These are phyloP conservation scores for Drosophila stalkeri DNA, from an alignment of 2,888 invertebrate species.

Conservation along the genomic window DNA sequence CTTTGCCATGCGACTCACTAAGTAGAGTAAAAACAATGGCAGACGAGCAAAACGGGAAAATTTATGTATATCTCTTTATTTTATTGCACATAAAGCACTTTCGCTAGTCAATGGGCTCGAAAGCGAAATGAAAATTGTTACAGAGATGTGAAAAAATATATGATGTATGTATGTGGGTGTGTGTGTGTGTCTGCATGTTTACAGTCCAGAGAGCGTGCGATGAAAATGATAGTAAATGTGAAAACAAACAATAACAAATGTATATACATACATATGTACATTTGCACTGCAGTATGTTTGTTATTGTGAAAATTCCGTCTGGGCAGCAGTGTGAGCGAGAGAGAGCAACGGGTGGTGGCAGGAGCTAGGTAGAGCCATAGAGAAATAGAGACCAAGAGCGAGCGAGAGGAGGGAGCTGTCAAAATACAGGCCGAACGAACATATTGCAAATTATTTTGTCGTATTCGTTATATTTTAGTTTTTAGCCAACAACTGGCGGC, in stretches of 20 bases:
- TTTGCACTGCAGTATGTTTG: conserved; percentile 1
- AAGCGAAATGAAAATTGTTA: conserved; percentile 68
- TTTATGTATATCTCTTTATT: conserved; percentile 1
- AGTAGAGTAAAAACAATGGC: conserved; percentile 23
- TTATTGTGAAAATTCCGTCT: conserved; percentile 29
- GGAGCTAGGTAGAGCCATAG: neutral
- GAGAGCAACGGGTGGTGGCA: neutral
- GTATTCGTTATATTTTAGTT: conserved; percentile 55
- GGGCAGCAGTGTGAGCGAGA: conserved; percentile 14
- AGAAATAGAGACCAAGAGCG: neutral
- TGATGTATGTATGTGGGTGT: neutral
- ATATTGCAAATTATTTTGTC: conserved; percentile 69
- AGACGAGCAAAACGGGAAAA: conserved; percentile 10
- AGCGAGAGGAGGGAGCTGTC: neutral
- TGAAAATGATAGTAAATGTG: conserved; percentile 44
- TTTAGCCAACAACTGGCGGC: conserved; percentile 55
- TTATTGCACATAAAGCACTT: conserved; percentile 47
- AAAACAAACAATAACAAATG: conserved; percentile 58
- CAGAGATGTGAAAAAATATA: conserved; percentile 25
- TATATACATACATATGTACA: conserved; percentile 2
- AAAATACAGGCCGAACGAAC: conserved; percentile 43
- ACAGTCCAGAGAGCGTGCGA: conserved; percentile 31
- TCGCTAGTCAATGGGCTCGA: conserved; percentile 60
- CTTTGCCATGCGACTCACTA: conserved; percentile 19
- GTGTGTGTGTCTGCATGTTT: conserved; percentile 9